phyloP scores from a whole-genome alignment of 2,113 vertebrate species.

The Pavo muticus region DNA sequence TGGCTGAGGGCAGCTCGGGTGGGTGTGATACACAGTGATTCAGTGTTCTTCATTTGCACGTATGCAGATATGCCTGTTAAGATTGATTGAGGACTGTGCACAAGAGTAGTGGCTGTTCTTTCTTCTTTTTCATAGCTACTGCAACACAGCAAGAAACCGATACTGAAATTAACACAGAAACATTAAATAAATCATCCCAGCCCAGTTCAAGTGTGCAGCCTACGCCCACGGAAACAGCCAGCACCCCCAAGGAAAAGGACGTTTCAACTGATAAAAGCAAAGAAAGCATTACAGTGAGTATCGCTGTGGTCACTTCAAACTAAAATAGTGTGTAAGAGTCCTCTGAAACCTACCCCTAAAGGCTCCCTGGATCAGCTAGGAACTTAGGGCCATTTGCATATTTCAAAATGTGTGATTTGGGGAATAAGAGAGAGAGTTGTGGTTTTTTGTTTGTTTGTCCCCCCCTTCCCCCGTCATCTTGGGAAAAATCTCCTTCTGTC shows the following conservation, averaged over 20 bases:
- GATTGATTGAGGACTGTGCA: not conserved
- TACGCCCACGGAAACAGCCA: constrained; percentile 77
- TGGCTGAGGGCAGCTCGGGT: not conserved
- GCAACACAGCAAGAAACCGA: constrained; percentile 94
- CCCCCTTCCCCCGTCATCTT: not conserved
- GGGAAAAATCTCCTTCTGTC: not conserved
- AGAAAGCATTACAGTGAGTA: constrained; percentile 86
- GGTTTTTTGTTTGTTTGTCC: not conserved
- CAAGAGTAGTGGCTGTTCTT: not conserved
- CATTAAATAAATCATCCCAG: constrained; percentile 84
- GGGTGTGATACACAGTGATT: not conserved
- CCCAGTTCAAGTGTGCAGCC: constrained; percentile 82
- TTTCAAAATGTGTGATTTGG: not conserved
- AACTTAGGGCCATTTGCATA: not conserved
- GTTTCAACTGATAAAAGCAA: constrained; percentile 88
- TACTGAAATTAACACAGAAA: constrained; percentile 84
- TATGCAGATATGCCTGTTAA: not conserved
- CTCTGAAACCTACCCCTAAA: not conserved
- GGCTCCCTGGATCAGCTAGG: not conserved
- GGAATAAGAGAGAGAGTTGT: not conserved
- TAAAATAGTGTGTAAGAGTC: not conserved
- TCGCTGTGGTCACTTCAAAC: not conserved
- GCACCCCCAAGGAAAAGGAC: constrained; percentile 88
- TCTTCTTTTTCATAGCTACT: constrained; percentile 81
- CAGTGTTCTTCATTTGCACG: not conserved